Conservation (phyloP, 2,113 vertebrate genomes). For the Apteryx mantelli region DNA sequence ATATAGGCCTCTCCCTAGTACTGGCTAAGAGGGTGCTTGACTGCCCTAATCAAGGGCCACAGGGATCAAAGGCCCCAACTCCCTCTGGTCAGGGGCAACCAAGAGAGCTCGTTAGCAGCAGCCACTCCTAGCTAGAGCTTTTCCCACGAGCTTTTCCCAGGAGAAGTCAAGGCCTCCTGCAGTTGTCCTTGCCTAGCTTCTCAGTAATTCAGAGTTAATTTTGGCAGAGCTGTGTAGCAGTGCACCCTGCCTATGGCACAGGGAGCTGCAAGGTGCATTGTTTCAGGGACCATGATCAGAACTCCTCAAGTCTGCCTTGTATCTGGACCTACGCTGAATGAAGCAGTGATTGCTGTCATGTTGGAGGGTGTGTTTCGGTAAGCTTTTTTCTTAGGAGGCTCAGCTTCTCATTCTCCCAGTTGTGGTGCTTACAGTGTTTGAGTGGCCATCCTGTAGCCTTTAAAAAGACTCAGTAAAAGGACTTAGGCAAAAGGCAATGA, state of each 20-base stretch:
- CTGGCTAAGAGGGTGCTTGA: too few species aligned
- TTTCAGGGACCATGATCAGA: accelerated
- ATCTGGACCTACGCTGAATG: background rate
- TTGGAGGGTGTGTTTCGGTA: background rate
- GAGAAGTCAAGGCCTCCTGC: too few species aligned
- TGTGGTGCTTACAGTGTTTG: background rate
- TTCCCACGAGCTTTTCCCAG: too few species aligned
- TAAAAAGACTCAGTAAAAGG: background rate
- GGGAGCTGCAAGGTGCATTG: background rate
- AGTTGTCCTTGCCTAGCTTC: too few species aligned
- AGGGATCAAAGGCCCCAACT: too few species aligned
- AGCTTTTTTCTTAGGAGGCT: background rate
- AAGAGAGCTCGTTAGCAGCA: too few species aligned
- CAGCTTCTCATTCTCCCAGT: background rate
- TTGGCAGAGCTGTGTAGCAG: background rate
- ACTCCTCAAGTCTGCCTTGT: background rate
- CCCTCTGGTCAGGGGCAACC: too few species aligned
- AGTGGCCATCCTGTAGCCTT: background rate
- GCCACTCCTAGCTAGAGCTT: too few species aligned
- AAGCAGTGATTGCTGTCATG: background rate
- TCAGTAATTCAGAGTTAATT: accelerated
- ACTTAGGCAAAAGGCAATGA: background rate
- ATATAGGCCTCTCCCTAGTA: too few species aligned
- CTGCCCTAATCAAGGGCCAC: too few species aligned
- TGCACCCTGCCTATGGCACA: background rate